Percentiles rank a stretch among this genome's conserved stretches.
These are phyloP conservation scores for Drosophila lacertosa DNA, from an alignment of 1,140 invertebrate genomes.

Conservation along the genomic window DNA sequence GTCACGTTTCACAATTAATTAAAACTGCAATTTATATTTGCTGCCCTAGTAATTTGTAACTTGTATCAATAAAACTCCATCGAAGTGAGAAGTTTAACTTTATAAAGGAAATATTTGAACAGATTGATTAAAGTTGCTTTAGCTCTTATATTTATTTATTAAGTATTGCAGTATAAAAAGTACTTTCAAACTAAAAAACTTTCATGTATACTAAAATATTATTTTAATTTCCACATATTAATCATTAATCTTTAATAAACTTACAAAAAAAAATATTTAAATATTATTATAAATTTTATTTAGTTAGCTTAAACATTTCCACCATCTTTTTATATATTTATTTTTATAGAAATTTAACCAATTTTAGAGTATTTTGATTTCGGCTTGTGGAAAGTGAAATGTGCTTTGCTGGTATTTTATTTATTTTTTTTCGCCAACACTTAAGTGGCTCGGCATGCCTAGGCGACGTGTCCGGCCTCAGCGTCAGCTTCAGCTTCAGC, in stretches of 20 bases:
- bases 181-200: not conserved
- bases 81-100: not conserved
- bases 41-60: too few relatives aligned
- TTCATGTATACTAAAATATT: too few relatives aligned
- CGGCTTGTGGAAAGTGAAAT: slow-evolving; percentile 4
- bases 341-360: not conserved
- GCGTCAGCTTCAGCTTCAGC: slow-evolving; percentile 39
- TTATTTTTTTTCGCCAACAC: slow-evolving; percentile 64
- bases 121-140: too few relatives aligned
- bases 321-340: not conserved
- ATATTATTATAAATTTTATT: too few relatives aligned
- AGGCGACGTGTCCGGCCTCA: slow-evolving; percentile 46
- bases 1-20: slow-evolving; percentile 47
- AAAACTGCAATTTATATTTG: not conserved
- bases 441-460: slow-evolving; percentile 71
- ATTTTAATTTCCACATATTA: too few relatives aligned
- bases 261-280: too few relatives aligned
- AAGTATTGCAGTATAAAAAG: too few relatives aligned
- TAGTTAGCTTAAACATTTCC: too few relatives aligned
- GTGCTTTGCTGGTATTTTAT: slow-evolving; percentile 46
- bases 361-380: slow-evolving; percentile 38
- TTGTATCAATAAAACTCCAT: not conserved
- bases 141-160: too few relatives aligned
- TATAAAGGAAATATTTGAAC: not conserved
- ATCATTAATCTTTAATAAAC: too few relatives aligned